Conservation (phyloP, 92 coral and sea anemone genomes). For the Pocillopora meandrina region DNA sequence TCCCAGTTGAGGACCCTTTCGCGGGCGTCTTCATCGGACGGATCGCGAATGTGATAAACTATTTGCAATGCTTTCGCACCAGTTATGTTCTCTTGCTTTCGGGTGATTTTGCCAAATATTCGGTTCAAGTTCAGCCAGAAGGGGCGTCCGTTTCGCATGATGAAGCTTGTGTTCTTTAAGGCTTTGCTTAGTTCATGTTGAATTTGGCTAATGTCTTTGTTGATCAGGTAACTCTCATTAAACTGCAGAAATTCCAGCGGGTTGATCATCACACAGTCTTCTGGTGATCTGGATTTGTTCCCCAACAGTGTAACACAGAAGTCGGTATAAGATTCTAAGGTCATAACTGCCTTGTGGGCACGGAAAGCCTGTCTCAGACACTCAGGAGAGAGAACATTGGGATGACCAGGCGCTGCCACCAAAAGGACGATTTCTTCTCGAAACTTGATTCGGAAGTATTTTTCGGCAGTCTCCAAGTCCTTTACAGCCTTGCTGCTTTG, state of each 20-base stretch:
- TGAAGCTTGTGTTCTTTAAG: constrained; percentile 15
- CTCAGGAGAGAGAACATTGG: constrained; percentile 42
- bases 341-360: constrained; percentile 46
- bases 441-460: constrained; percentile 59
- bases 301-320: constrained; percentile 40
- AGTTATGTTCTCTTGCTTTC: background rate
- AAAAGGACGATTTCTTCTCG: constrained; percentile 66
- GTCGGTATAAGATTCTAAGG: constrained; percentile 50
- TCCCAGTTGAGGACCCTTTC: constrained; percentile 56
- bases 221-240: constrained; percentile 23
- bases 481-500: constrained; percentile 78
- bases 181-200: constrained; percentile 45
- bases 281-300: constrained; percentile 3
- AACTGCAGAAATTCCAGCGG: constrained; percentile 57
- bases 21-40: constrained; percentile 33
- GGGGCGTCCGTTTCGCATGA: constrained; percentile 65
- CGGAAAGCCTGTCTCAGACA: constrained; percentile 64
- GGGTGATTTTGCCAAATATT: constrained; percentile 32
- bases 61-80: constrained; percentile 12
- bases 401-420: constrained; percentile 45
- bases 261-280: too few species aligned
- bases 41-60: constrained; percentile 43
- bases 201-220: constrained; percentile 33
- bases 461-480: constrained; percentile 70
- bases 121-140: background rate